Conservation (phyloP, 35 echinoderm and acorn worm species). For the Holothuria glaberrima region DNA sequence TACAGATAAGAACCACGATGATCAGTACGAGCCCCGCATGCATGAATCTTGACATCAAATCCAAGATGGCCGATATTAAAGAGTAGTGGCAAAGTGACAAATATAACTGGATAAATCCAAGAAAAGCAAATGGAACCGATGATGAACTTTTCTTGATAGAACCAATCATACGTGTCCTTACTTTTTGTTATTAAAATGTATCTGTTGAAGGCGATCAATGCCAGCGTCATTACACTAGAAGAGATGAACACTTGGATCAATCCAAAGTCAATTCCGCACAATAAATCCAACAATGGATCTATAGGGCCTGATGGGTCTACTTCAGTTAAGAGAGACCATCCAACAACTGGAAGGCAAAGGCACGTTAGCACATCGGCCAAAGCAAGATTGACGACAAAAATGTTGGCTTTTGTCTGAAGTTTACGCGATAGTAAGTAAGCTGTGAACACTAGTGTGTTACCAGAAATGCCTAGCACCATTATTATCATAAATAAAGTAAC, state of each 20-base stretch:
- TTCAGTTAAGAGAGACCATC: background rate
- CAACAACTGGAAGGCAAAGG: background rate
- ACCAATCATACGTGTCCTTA: background rate
- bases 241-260: background rate
- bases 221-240: background rate
- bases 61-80: background rate
- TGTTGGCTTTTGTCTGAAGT: slow-evolving; percentile 9
- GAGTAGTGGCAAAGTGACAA: background rate
- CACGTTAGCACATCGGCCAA: slow-evolving; percentile 20
- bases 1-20: background rate
- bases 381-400: slow-evolving; percentile 39
- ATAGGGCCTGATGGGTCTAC: background rate
- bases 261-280: slow-evolving; percentile 19
- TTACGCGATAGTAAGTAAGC: slow-evolving; percentile 3
- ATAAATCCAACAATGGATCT: slow-evolving; percentile 1
- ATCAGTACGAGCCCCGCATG: background rate
- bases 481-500: background rate
- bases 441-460: background rate
- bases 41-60: background rate
- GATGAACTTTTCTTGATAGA: background rate
- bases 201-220: slow-evolving; percentile 10
- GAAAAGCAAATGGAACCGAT: background rate
- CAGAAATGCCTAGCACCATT: background rate
- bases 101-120: background rate
- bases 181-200: slow-evolving; percentile 17